These are phyloP conservation scores for Anhinga anhinga DNA, from an alignment of 2,113 vertebrate species.

Conservation along the genomic window DNA sequence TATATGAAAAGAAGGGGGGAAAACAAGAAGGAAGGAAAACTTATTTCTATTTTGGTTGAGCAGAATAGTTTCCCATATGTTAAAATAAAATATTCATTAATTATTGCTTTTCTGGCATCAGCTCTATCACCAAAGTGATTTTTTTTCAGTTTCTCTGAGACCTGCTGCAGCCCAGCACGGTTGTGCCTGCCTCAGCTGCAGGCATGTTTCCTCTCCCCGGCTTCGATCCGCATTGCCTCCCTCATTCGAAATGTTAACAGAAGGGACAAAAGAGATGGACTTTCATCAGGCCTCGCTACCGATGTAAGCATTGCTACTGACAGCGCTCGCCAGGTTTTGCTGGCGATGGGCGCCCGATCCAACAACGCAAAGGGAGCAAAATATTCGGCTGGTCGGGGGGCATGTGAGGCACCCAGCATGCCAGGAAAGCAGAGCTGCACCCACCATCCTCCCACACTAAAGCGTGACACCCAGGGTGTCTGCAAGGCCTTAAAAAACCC, in stretches of 20 bases:
- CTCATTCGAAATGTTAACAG: background rate
- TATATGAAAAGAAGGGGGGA: background rate
- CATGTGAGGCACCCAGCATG: fast-evolving
- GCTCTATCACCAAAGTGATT: background rate
- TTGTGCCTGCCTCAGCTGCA: background rate
- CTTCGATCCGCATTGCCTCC: fast-evolving
- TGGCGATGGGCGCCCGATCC: background rate
- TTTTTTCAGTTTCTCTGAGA: background rate
- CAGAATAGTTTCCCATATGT: constrained; percentile 19
- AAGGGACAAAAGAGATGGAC: background rate
- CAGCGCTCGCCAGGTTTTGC: background rate
- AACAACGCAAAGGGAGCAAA: background rate
- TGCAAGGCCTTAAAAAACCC: background rate
- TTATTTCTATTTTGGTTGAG: background rate
- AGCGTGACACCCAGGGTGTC: background rate
- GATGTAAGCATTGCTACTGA: background rate
- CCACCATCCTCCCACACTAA: fast-evolving
- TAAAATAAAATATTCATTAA: constrained; percentile 70
- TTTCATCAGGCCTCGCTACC: background rate
- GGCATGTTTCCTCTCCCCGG: background rate
- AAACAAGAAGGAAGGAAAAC: background rate
- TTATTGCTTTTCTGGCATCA: background rate
- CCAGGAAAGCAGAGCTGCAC: background rate
- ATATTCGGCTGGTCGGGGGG: fast-evolving
- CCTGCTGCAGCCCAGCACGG: background rate